These are phyloP conservation scores for Hydrotaea diabolus DNA, from an alignment of 2,888 invertebrate genomes.

Conservation along the genomic window DNA sequence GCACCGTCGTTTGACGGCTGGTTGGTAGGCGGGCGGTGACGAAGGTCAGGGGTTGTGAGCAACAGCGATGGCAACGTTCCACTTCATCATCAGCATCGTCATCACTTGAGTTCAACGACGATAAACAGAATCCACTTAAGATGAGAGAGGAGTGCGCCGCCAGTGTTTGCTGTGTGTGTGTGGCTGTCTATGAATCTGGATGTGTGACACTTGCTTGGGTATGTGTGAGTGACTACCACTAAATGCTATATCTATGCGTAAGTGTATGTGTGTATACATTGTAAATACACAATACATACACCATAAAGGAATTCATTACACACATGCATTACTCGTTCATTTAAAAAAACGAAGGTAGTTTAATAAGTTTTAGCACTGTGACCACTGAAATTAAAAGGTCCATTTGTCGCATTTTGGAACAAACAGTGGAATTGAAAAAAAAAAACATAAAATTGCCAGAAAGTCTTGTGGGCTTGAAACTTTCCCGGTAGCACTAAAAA, in stretches of 20 bases:
- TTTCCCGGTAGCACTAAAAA: no score
- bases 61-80: background rate
- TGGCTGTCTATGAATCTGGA: background rate
- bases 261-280: background rate
- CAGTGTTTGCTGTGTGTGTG: no score
- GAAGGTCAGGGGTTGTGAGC: background rate
- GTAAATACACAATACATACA: conserved; percentile 12
- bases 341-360: background rate
- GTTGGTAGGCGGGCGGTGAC: background rate
- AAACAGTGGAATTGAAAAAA: no score
- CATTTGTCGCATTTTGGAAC: no score
- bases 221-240: no score
- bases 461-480: no score
- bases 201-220: no score
- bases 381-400: no score
- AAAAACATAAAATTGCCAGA: no score
- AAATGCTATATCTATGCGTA: background rate
- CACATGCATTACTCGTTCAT: background rate
- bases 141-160: background rate
- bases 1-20: background rate
- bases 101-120: conserved; percentile 25
- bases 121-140: conserved; percentile 20
- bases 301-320: conserved; percentile 32
- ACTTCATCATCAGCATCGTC: conserved; percentile 24
- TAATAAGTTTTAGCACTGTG: no score